Evolutionary conservation across 2,888 invertebrate genomes (phyloP).

Genomic region (Taphrorychus bicolor): DNA sequence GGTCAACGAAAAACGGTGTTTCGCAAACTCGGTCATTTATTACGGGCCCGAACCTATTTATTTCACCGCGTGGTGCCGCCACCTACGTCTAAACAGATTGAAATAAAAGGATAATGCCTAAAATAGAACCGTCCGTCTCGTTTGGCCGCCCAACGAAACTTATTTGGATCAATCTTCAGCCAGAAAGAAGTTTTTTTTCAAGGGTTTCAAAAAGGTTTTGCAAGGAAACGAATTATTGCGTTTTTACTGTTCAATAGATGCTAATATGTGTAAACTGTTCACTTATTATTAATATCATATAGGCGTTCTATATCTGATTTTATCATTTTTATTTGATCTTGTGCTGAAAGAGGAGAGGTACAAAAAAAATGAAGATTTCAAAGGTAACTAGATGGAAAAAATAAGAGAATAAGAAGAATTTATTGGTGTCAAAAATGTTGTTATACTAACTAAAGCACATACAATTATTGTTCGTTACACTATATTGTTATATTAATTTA

Average conservation of each 20-base stretch:
- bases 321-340: too few relatives aligned
- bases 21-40: constrained; percentile 23
- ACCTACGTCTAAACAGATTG: constrained; percentile 33
- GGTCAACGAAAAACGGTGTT: constrained; percentile 13
- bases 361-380: too few relatives aligned
- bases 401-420: too few relatives aligned
- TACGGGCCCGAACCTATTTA: constrained; percentile 14
- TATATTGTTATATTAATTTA: too few relatives aligned
- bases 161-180: constrained; percentile 1
- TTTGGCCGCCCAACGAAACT: background rate
- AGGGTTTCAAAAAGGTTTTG: background rate
- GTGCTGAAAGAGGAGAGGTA: too few relatives aligned
- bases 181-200: background rate
- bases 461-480: too few relatives aligned
- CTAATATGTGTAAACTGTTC: too few relatives aligned
- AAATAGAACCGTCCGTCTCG: constrained; percentile 18
- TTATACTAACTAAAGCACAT: too few relatives aligned
- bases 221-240: background rate
- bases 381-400: too few relatives aligned
- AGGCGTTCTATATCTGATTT: too few relatives aligned
- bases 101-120: constrained; percentile 20
- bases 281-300: too few relatives aligned
- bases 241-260: background rate
- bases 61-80: constrained; percentile 23
- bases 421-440: too few relatives aligned